Percentiles rank a stretch among this genome's conserved stretches.
Evolutionary conservation across 2,888 invertebrate genomes (phyloP).

Genomic region (Epinotia nisella): DNA sequence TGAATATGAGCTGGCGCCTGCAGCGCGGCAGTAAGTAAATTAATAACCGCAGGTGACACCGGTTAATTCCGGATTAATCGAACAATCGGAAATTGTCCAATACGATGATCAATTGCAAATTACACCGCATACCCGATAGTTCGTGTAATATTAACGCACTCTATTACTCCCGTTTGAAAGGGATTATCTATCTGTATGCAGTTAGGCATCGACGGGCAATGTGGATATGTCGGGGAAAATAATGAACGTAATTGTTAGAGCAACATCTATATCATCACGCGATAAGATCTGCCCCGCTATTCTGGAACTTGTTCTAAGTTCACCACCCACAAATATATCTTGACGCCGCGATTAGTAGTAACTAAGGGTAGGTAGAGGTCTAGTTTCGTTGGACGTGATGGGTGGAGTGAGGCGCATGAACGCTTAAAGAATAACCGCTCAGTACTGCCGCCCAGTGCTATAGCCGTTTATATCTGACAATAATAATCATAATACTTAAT

Average conservation of each 20-base stretch:
- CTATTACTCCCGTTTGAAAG: not conserved
- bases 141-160: constrained; percentile 29
- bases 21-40: constrained; percentile 56
- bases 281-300: too few species aligned
- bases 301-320: too few species aligned
- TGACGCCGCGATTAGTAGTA: too few species aligned
- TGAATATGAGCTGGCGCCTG: constrained; percentile 46
- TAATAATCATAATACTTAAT: too few species aligned
- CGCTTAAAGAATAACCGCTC: too few species aligned
- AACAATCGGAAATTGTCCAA: constrained; percentile 55
- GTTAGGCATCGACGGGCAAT: not conserved
- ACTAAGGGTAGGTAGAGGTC: too few species aligned
- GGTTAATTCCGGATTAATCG: constrained; percentile 58
- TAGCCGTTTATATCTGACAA: not conserved
- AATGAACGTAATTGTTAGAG: not conserved
- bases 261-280: not conserved
- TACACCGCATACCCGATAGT: constrained; percentile 33
- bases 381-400: too few species aligned
- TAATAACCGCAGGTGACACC: constrained; percentile 59
- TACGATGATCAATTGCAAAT: constrained; percentile 56
- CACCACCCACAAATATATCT: too few species aligned
- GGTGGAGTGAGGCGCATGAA: too few species aligned
- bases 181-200: not conserved
- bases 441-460: not conserved
- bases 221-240: not conserved